Evolutionary conservation across 1,140 invertebrate genomes (phyloP).

Genomic region (Lineus longissimus): DNA sequence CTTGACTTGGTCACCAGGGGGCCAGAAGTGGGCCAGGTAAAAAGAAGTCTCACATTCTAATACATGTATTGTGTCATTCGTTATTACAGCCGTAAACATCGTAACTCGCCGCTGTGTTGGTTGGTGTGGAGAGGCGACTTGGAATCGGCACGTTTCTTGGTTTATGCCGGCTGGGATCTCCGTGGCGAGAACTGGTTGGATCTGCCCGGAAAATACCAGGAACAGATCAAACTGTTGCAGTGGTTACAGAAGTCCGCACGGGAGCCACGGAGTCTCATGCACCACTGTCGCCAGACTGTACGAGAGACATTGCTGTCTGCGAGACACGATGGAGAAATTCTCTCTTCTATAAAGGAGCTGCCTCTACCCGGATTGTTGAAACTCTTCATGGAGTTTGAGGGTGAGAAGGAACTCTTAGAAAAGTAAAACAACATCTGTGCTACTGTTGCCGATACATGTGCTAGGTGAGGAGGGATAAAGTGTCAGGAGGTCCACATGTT

Average conservation of each 20-base stretch:
- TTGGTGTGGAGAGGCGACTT: slow-evolving; percentile 23
- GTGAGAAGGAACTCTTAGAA: slow-evolving; percentile 3
- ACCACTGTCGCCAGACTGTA: slow-evolving; percentile 16
- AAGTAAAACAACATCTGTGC: too few species aligned
- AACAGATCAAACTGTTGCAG: slow-evolving; percentile 19
- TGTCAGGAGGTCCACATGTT: too few species aligned
- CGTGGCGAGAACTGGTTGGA: slow-evolving; percentile 23
- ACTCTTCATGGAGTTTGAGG: slow-evolving; percentile 19
- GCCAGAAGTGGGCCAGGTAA: too few species aligned
- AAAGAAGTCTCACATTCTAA: too few species aligned
- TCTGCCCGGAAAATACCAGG: slow-evolving; percentile 22
- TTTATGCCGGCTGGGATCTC: slow-evolving; percentile 27
- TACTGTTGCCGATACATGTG: too few species aligned
- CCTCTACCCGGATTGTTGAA: slow-evolving; percentile 21
- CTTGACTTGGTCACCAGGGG: too few species aligned
- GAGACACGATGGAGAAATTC: slow-evolving; percentile 19
- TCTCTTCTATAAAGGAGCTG: slow-evolving; percentile 13
- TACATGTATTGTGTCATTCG: too few species aligned
- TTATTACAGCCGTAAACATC: slow-evolving; percentile 2
- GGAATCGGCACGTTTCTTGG: slow-evolving; percentile 22
- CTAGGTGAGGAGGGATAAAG: too few species aligned
- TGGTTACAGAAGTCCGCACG: slow-evolving; percentile 13
- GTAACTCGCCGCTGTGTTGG: slow-evolving; percentile 30
- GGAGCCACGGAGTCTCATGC: slow-evolving; percentile 14
- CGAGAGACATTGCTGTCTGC: slow-evolving; percentile 12